These are phyloP conservation scores for Hermaeophaga mercurialis DNA, from an alignment of 2,888 invertebrate species.

Conservation along the genomic window DNA sequence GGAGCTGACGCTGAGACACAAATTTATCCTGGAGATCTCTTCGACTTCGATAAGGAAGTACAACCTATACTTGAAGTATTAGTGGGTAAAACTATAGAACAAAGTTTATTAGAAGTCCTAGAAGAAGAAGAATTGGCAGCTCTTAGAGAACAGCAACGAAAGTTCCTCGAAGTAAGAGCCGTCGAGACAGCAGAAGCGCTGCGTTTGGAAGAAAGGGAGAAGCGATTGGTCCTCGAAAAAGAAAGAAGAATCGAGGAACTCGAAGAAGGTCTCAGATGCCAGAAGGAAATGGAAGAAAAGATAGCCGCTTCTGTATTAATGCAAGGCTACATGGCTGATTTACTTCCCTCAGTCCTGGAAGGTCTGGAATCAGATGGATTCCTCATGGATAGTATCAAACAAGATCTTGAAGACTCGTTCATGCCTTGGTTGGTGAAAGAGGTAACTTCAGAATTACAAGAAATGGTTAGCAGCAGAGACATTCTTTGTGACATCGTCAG, in stretches of 20 bases:
- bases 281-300: conserved; percentile 74
- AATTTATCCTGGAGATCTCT: conserved; percentile 88
- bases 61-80: conserved; percentile 87
- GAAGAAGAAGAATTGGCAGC: conserved; percentile 91
- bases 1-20: conserved; percentile 79
- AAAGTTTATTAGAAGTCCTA: conserved; percentile 85
- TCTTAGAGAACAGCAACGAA: conserved; percentile 77
- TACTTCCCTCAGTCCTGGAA: conserved; percentile 83
- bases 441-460: conserved; percentile 80
- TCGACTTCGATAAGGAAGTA: conserved; percentile 91
- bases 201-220: conserved; percentile 79
- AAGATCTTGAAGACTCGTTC: conserved; percentile 78
- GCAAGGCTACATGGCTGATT: conserved; percentile 84
- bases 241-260: conserved; percentile 76
- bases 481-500: conserved; percentile 81
- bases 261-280: conserved; percentile 65
- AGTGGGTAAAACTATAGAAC: conserved; percentile 88
- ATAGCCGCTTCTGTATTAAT: conserved; percentile 82
- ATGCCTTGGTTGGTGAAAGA: conserved; percentile 87
- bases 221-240: conserved; percentile 71
- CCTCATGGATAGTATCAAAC: conserved; percentile 65
- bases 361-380: conserved; percentile 78
- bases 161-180: conserved; percentile 73
- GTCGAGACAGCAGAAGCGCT: conserved; percentile 77
- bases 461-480: conserved; percentile 79